Evolutionary conservation across 2,797 vertebrate genomes (phyloP), one percentile per base, ranked within the genome.

Genomic region (Borostomias antarcticus): DNA sequence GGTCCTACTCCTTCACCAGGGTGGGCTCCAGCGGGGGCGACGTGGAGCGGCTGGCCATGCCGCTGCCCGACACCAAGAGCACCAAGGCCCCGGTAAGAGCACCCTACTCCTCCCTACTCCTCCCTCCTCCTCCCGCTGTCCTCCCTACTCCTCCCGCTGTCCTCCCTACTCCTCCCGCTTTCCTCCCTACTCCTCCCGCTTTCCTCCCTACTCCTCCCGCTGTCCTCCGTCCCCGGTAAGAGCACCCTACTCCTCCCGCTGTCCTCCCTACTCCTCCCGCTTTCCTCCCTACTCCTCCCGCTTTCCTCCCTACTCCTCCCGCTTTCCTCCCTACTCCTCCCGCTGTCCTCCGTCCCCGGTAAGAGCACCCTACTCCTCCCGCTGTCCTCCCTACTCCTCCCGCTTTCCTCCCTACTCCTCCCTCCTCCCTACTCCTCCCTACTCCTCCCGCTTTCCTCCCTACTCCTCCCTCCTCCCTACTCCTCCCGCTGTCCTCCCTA

Each of bases 1-100:
- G 98, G 29, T 99, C 98, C 63, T 99, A 99, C 90, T 98, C 98
- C 29, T 99, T 97, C 84, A 98, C 96, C 62, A 95, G 96, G 70
- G 98, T 99, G 58, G 98, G 98, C 66, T 99, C 98, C 1, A 98
- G 93, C 0, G 98, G 98, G 62, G 93, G 88, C 0, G 98, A 99
- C 0, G 95, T 96, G 21, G 98, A 99, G 90, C 95, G 90, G 75
- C 92, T 99, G 1, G 95, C 95, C 32, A 96, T 94, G 86, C 95
- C 98, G 0, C 93, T 99, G 91, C 98, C 98, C 73, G 97, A 96
- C 0, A 87, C 94, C 0, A 95, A 98, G 84, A 96, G 94, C 92
- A 97, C 95, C 79, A 99, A 99, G 93, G 87, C 93, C n/a, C 90
- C 92, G 67, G 97, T 99, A 84, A 95, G 93, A 92, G 37, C 56